phyloP scores from a whole-genome alignment of 2,113 vertebrate genomes.

The Periophthalmodon schlosseri region DNA sequence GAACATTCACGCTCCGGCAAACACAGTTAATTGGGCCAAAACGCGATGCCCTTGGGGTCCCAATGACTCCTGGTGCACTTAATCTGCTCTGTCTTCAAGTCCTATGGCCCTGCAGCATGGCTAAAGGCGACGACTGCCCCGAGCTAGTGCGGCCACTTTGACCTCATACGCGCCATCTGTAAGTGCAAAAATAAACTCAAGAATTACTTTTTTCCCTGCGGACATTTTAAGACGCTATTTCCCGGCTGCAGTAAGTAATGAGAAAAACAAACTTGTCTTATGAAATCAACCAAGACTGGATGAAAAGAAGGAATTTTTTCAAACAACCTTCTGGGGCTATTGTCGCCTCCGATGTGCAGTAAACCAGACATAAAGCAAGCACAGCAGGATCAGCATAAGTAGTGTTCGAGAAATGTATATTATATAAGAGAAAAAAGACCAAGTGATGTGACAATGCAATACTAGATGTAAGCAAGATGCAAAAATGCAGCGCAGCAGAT shows the following conservation, averaged over 20 bases:
- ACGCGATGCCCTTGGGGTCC: conserved; percentile 53
- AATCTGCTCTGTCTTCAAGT: conserved; percentile 60
- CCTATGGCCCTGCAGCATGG: conserved; percentile 44
- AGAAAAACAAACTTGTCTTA: conserved; percentile 25
- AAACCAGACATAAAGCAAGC: conserved; percentile 21
- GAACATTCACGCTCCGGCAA: conserved; percentile 63
- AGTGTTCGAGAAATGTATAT: conserved; percentile 16
- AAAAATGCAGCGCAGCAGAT: conserved; percentile 49
- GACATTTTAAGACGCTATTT: conserved; percentile 26
- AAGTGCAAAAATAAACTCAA: conserved; percentile 30
- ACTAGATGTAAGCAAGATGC: conserved; percentile 44
- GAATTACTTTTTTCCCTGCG: conserved; percentile 26
- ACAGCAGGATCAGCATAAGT: conserved; percentile 11
- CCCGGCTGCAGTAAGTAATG: not conserved
- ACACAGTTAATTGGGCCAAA: conserved; percentile 71
- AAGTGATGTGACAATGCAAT: conserved; percentile 35
- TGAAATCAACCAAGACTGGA: conserved; percentile 11
- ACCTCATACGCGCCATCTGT: conserved; percentile 24
- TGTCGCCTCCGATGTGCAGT: not conserved
- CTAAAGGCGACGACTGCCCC: conserved; percentile 42
- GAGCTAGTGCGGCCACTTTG: conserved; percentile 22
- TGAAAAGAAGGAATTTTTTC: conserved; percentile 7
- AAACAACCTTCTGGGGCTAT: conserved; percentile 5
- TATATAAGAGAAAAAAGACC: conserved; percentile 18
- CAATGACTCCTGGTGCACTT: conserved; percentile 63